A percentile compares a stretch with the other conserved stretches of the same genome.
phyloP scores from a whole-genome alignment of 2,888 invertebrate genomes.

The Schrankia costaestrigalis region DNA sequence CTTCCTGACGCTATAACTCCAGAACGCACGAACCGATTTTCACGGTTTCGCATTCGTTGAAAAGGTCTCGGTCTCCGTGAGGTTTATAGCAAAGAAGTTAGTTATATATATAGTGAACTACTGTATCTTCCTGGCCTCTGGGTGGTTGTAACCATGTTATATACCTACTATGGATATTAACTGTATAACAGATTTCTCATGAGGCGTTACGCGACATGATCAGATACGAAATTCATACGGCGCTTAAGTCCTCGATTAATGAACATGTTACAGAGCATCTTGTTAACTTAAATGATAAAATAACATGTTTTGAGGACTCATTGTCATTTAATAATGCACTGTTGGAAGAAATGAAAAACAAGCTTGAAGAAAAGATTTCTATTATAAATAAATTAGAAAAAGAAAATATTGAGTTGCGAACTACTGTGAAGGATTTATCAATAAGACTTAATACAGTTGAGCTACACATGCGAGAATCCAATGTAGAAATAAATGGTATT shows the following conservation, averaged over 20 bases:
- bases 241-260: background rate
- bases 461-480: background rate
- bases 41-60: too few relatives aligned
- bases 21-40: too few relatives aligned
- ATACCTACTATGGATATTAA: too few relatives aligned
- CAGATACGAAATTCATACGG: constrained; percentile 6
- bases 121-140: too few relatives aligned
- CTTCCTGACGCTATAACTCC: too few relatives aligned
- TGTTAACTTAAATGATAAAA: background rate
- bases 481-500: background rate
- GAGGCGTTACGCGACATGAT: background rate
- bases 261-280: background rate
- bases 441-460: background rate
- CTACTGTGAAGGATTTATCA: background rate
- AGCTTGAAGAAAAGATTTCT: background rate
- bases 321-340: background rate
- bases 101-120: too few relatives aligned
- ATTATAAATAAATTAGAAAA: too few relatives aligned
- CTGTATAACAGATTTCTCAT: too few relatives aligned
- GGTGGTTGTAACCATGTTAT: too few relatives aligned
- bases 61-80: too few relatives aligned
- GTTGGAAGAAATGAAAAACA: background rate
- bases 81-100: too few relatives aligned
- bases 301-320: background rate
- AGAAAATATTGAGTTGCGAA: too few relatives aligned